phyloP scores from a whole-genome alignment of 2,888 invertebrate species.

The Agrotis segetum region DNA sequence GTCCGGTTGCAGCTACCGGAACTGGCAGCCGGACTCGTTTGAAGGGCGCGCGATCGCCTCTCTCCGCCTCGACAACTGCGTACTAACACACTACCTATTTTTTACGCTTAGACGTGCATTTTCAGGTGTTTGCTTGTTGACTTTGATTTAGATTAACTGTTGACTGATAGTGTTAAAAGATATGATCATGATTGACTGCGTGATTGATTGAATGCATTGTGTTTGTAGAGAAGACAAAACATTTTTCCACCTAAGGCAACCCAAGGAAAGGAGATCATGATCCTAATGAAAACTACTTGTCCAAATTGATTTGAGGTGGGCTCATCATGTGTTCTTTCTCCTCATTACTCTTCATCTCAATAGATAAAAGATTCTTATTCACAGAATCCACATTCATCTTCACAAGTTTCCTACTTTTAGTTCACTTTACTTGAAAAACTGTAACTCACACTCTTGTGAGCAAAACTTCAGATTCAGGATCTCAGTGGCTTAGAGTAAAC shows the following conservation, averaged over 20 bases:
- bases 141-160: conserved; percentile 4
- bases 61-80: conserved; percentile 70
- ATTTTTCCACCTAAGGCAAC: too few relatives aligned
- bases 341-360: too few relatives aligned
- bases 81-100: conserved; percentile 44
- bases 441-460: background rate
- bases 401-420: too few relatives aligned
- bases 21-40: conserved; percentile 80
- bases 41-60: conserved; percentile 80
- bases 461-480: background rate
- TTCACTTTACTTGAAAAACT: background rate
- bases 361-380: too few relatives aligned
- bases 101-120: conserved; percentile 34
- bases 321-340: too few relatives aligned
- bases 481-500: background rate
- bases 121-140: conserved; percentile 13
- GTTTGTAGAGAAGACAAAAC: background rate
- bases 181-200: conserved; percentile 7
- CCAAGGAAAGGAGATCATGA: too few relatives aligned
- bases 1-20: conserved; percentile 74
- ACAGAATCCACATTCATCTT: too few relatives aligned
- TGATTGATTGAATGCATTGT: background rate
- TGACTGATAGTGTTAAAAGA: background rate
- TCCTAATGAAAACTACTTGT: too few relatives aligned
- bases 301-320: too few relatives aligned